phyloP scores from a whole-genome alignment of 2,113 vertebrate genomes.

The Gorsachius goisagi region DNA sequence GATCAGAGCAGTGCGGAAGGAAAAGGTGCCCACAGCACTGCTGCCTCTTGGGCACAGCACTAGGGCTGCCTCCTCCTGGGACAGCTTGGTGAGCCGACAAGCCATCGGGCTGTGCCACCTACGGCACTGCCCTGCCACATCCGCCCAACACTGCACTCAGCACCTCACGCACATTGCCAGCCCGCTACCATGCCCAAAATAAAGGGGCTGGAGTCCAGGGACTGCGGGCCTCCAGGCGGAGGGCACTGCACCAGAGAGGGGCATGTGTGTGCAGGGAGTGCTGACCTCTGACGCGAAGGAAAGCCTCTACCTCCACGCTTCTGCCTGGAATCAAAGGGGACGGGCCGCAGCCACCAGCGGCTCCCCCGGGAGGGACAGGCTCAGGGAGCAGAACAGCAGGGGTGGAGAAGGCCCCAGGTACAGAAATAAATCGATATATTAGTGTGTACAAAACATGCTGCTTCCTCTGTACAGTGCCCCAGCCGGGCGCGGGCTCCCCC shows the following conservation, averaged over 20 bases:
- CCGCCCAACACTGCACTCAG: conserved; percentile 61
- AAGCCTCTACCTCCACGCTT: neutral
- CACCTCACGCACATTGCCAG: conserved; percentile 72
- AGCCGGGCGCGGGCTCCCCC: neutral
- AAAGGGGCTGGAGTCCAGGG: neutral
- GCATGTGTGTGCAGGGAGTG: neutral
- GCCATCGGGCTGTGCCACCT: conserved; percentile 59
- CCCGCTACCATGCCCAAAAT: neutral
- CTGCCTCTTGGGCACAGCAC: neutral
- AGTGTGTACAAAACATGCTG: conserved; percentile 40
- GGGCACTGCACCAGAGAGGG: neutral
- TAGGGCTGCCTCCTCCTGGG: conserved; percentile 75
- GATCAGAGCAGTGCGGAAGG: neutral
- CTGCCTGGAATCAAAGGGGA: neutral
- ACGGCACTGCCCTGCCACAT: conserved; percentile 67
- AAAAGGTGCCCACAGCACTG: neutral
- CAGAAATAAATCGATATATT: conserved; percentile 57
- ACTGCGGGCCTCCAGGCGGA: too few species aligned
- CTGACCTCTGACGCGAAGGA: neutral
- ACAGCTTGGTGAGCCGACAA: neutral
- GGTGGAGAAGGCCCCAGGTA: neutral
- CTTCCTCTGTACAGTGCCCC: neutral
- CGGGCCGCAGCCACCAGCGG: too few species aligned
- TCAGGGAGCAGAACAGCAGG: neutral
- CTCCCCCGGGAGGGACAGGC: too few species aligned